Evolutionary conservation across 2,888 invertebrate species (phyloP).

Genomic region (Megastigmus dorsalis): DNA sequence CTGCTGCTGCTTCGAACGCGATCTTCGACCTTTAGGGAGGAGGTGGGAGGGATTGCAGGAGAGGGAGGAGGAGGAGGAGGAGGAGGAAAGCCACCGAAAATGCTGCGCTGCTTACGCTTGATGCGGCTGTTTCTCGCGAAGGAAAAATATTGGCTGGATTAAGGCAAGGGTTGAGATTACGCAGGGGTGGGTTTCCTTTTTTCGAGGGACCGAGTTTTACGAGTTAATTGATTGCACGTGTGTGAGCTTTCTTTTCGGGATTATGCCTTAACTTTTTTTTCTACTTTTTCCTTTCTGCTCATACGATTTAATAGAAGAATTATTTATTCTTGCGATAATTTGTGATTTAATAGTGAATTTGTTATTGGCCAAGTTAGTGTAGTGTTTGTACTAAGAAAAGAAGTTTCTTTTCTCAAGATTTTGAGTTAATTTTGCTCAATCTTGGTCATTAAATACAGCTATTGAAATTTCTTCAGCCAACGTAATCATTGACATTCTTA

Average conservation of each 20-base stretch:
- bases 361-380: too few relatives aligned
- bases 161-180: constrained; percentile 51
- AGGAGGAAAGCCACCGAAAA: constrained; percentile 48
- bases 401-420: too few relatives aligned
- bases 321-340: too few relatives aligned
- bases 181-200: background rate
- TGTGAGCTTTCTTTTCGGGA: background rate
- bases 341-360: too few relatives aligned
- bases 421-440: too few relatives aligned
- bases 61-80: constrained; percentile 27
- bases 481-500: too few relatives aligned
- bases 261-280: background rate
- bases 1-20: constrained; percentile 43
- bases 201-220: background rate
- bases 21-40: constrained; percentile 50
- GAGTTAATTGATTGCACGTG: background rate
- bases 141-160: constrained; percentile 55
- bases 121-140: constrained; percentile 44
- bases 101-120: constrained; percentile 48
- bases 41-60: constrained; percentile 22
- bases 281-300: background rate
- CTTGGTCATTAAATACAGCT: too few relatives aligned
- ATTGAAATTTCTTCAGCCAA: too few relatives aligned
- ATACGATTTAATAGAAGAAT: too few relatives aligned
- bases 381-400: too few relatives aligned